Percentiles rank a stretch among this genome's conserved stretches.
phyloP scores from a whole-genome alignment of 2,797 vertebrate genomes.

The Halcyon leucocephala region DNA sequence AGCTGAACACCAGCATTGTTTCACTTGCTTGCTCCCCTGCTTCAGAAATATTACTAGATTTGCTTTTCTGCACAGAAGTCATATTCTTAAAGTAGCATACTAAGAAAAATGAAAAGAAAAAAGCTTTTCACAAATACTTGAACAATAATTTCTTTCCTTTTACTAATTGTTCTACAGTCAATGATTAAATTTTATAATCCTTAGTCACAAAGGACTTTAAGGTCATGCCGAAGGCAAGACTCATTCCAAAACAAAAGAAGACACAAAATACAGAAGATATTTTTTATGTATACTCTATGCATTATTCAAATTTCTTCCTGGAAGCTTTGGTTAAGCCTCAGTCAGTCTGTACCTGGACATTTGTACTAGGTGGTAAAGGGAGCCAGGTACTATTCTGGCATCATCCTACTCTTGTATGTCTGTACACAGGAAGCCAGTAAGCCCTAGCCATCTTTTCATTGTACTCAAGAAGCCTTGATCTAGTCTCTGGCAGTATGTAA shows the following conservation, averaged over 20 bases:
- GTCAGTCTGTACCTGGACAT: neutral
- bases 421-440: neutral
- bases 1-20: neutral
- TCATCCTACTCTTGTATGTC: neutral
- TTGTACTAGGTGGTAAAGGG: neutral
- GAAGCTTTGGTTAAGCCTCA: neutral
- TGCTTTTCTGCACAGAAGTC: neutral
- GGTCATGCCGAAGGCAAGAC: neutral
- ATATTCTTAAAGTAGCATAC: neutral
- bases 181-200: neutral
- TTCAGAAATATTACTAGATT: neutral
- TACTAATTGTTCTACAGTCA: neutral
- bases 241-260: neutral
- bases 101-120: neutral
- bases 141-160: neutral
- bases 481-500: neutral
- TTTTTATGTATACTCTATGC: neutral
- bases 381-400: neutral
- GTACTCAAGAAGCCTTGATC: neutral
- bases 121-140: neutral
- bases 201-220: slow-evolving; percentile 18
- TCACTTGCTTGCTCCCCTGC: neutral
- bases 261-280: neutral
- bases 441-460: neutral
- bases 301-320: neutral